Conservation (phyloP, 2,113 vertebrate species). For the Petaurus breviceps region DNA sequence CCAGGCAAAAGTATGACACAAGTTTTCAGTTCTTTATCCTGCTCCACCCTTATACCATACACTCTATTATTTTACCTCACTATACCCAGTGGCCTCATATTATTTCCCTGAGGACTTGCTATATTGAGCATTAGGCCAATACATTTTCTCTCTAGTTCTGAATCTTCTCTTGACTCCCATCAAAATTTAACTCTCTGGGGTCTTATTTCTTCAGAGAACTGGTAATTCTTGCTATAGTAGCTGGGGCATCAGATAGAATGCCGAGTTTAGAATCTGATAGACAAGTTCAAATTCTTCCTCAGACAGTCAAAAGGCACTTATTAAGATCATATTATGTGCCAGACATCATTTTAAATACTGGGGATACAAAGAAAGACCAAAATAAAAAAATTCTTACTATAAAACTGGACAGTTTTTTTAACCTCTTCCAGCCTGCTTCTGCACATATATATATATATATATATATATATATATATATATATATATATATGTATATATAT, state of each 20-base stretch:
- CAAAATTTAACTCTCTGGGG: background rate
- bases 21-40: too few relatives aligned
- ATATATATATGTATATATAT: too few relatives aligned
- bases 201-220: background rate
- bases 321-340: background rate
- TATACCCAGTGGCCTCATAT: too few relatives aligned
- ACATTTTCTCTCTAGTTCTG: background rate
- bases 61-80: too few relatives aligned
- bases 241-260: background rate
- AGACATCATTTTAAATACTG: background rate
- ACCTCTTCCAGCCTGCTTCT: too few relatives aligned
- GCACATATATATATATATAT: too few relatives aligned
- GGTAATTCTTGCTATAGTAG: background rate
- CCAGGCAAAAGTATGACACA: too few relatives aligned
- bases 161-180: background rate
- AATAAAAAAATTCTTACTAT: too few relatives aligned
- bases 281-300: background rate
- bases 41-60: too few relatives aligned
- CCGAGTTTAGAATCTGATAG: background rate
- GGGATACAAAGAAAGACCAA: background rate
- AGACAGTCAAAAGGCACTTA: background rate
- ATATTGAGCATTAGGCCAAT: background rate
- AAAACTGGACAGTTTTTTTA: too few relatives aligned
- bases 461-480: too few relatives aligned
- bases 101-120: background rate